Percentiles rank a stretch among this genome's conserved stretches.
phyloP scores from a whole-genome alignment of 1,140 invertebrate species.

The Lanistes nyassanus region DNA sequence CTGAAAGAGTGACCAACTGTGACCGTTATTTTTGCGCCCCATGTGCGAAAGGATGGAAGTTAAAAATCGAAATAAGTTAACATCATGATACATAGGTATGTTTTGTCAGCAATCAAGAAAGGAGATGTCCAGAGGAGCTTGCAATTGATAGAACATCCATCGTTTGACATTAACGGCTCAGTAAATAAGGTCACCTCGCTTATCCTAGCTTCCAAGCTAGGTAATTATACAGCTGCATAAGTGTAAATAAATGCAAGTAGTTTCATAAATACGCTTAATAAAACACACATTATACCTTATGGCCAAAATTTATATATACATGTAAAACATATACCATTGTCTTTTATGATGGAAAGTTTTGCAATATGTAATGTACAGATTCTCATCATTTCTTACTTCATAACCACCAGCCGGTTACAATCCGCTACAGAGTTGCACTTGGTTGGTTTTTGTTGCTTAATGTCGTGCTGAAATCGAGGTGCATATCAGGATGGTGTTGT shows the following conservation, averaged over 20 bases:
- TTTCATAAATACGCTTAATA: neutral
- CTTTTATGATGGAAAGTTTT: neutral
- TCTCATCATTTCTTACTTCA: no score
- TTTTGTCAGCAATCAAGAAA: conserved; percentile 34
- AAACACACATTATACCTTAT: neutral
- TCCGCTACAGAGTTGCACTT: no score
- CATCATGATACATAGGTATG: conserved; percentile 23
- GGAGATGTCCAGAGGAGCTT: conserved; percentile 32
- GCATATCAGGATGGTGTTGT: no score
- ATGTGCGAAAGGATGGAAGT: no score
- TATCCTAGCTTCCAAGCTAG: conserved; percentile 30
- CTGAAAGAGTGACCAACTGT: no score
- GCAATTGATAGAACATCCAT: conserved; percentile 29
- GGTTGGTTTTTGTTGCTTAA: no score
- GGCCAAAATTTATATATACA: no score
- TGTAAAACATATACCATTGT: neutral
- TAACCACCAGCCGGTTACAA: no score
- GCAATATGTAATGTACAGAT: no score
- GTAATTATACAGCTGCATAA: conserved; percentile 21
- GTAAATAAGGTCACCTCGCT: conserved; percentile 33
- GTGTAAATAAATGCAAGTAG: no score
- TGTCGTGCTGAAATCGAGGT: no score
- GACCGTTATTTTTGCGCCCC: no score
- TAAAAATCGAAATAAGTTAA: neutral
- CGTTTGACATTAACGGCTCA: conserved; percentile 35